Evolutionary conservation across 2,888 invertebrate species (phyloP).

Genomic region (Drosophila aldrichi): DNA sequence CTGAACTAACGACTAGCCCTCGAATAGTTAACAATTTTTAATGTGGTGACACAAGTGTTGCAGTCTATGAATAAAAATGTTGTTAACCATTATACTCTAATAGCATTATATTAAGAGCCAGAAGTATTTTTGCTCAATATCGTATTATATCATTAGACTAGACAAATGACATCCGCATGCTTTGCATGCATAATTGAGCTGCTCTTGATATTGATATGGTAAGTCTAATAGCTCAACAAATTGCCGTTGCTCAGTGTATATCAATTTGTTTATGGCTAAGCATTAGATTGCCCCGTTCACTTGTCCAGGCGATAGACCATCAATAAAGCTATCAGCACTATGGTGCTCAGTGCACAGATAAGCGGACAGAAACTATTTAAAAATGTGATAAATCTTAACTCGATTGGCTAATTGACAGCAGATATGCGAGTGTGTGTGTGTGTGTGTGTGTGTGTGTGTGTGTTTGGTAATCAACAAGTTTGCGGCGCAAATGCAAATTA

Average conservation of each 20-base stretch:
- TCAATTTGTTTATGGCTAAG: slow-evolving; percentile 27
- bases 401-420: slow-evolving; percentile 61
- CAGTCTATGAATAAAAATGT: not conserved
- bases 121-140: not conserved
- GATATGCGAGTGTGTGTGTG: not conserved
- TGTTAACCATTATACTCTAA: not conserved
- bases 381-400: slow-evolving; percentile 66
- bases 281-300: slow-evolving; percentile 24
- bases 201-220: slow-evolving; percentile 24
- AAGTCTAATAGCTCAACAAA: slow-evolving; percentile 29
- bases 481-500: slow-evolving; percentile 74
- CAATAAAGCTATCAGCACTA: slow-evolving; percentile 53
- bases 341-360: slow-evolving; percentile 33
- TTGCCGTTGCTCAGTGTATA: slow-evolving; percentile 16
- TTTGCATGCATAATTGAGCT: slow-evolving; percentile 28
- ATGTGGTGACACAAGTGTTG: not conserved
- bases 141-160: slow-evolving; percentile 12
- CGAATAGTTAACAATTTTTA: no score
- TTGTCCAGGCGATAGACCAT: slow-evolving; percentile 24
- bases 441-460: slow-evolving; percentile 7
- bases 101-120: not conserved
- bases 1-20: not conserved
- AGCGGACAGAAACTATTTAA: slow-evolving; percentile 55
- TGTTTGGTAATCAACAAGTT: slow-evolving; percentile 71
- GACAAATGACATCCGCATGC: slow-evolving; percentile 39